These are phyloP conservation scores for Herminia tarsipennalis DNA, from an alignment of 2,888 invertebrate genomes.

Conservation along the genomic window DNA sequence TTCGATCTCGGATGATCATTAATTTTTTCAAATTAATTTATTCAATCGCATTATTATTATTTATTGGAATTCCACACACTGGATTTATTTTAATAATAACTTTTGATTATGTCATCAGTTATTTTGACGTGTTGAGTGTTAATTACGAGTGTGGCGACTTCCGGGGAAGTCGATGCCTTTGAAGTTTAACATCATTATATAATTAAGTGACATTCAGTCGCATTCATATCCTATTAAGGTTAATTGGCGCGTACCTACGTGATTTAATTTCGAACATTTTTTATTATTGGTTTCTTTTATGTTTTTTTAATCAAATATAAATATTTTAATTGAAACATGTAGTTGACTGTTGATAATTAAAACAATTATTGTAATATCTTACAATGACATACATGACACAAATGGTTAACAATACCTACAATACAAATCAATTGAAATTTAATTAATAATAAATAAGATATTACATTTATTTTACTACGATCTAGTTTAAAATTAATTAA, in stretches of 20 bases:
- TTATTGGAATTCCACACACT: conserved; percentile 27
- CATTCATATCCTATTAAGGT: conserved; percentile 29
- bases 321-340: conserved; percentile 10
- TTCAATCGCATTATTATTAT: conserved; percentile 21
- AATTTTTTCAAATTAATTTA: conserved; percentile 29
- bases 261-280: conserved; percentile 27
- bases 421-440: conserved; percentile 3
- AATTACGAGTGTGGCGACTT: conserved; percentile 35
- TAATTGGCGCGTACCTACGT: conserved; percentile 35
- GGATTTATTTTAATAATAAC: conserved; percentile 33
- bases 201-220: conserved; percentile 31
- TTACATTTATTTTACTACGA: too few species aligned
- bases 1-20: conserved; percentile 14
- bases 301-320: conserved; percentile 9
- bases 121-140: conserved; percentile 46
- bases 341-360: not conserved
- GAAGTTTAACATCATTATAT: conserved; percentile 32
- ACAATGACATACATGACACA: not conserved
- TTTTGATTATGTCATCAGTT: conserved; percentile 32
- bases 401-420: not conserved
- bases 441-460: not conserved
- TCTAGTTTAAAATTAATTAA: too few species aligned
- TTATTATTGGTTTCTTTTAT: conserved; percentile 3
- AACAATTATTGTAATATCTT: conserved; percentile 6
- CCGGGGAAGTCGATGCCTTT: conserved; percentile 31